Percentiles rank a stretch among this genome's conserved stretches.
Conservation (phyloP, 2,113 vertebrate genomes). For the Charina bottae region DNA sequence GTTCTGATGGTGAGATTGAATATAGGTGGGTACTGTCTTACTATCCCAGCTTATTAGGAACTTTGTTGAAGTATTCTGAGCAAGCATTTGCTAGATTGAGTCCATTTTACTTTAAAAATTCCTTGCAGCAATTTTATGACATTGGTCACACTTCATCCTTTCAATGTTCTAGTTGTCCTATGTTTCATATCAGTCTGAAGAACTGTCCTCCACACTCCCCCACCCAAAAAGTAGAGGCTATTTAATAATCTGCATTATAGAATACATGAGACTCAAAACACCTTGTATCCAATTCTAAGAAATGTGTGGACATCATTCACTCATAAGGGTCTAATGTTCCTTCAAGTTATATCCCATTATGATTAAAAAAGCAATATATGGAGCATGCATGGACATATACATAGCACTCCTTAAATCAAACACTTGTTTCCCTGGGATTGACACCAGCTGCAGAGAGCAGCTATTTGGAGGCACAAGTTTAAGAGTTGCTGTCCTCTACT, state of each 20-base stretch:
- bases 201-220: neutral
- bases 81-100: too few relatives aligned
- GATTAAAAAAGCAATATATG: neutral
- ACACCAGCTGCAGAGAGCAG: neutral
- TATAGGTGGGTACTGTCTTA: too few relatives aligned
- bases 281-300: neutral
- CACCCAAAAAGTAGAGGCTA: neutral
- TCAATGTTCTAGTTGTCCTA: neutral
- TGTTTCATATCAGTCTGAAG: neutral
- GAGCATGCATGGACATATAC: neutral
- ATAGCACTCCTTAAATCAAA: neutral
- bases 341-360: neutral
- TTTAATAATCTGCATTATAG: neutral
- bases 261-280: neutral
- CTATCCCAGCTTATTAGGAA: too few relatives aligned
- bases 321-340: neutral
- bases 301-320: neutral
- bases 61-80: too few relatives aligned
- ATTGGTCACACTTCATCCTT: neutral
- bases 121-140: neutral
- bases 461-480: neutral
- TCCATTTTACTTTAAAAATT: too few relatives aligned
- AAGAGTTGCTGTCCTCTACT: neutral
- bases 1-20: too few relatives aligned
- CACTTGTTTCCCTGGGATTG: neutral